Base-by-base conservation (phyloP, 2,888 invertebrate species). In the Drosophila emarginata region DNA sequence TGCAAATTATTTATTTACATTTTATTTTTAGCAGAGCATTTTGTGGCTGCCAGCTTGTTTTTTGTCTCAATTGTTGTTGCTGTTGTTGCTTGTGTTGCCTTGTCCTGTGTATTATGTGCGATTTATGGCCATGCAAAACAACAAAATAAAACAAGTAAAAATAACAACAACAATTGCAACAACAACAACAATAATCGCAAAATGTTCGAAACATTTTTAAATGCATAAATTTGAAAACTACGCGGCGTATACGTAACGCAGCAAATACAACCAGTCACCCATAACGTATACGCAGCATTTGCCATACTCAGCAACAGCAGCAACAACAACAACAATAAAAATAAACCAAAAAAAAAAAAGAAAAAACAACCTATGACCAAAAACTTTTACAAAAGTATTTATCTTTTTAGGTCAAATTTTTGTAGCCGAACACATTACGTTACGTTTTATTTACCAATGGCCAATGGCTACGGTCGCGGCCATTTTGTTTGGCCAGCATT, bases 1-100 rank as follows among this genome's bases (percentile, higher is more conserved):
- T 80, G 82, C 79, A 83, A 80, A 83, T 85, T 85, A 87, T 83
- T 83, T 87, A 87, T 84, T 83, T 87, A 79, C 84, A 77, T 78
- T 78, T 84, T 82, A 85, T 87, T 87, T 82, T 79, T 85, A 76
- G 78, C 80, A 45, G 45, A 45, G 64, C 61, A 74, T 58, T 69
- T 60, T 61, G 59, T 53, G 54, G 53, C 56, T 63, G 52, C 56
- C 45, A 45, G 45, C 45, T 45, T 45, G 45, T 45, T 45, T 45
- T 45, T 21, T 45, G 45, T 45, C 45, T 45, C 45, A 45, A 45
- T 21, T 59, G 54, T 57, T 58, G 26, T 59, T 57, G 54, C 39
- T 56, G 11, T 28, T 23, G 40, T 14, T 54, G 37, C 52, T 50
- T 28, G 9, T 15, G 32, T 26, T 64, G 50, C 21, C 40, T 45